Base-by-base conservation (phyloP, 2,797 vertebrate genomes). In the Anabacerthia variegaticeps region DNA sequence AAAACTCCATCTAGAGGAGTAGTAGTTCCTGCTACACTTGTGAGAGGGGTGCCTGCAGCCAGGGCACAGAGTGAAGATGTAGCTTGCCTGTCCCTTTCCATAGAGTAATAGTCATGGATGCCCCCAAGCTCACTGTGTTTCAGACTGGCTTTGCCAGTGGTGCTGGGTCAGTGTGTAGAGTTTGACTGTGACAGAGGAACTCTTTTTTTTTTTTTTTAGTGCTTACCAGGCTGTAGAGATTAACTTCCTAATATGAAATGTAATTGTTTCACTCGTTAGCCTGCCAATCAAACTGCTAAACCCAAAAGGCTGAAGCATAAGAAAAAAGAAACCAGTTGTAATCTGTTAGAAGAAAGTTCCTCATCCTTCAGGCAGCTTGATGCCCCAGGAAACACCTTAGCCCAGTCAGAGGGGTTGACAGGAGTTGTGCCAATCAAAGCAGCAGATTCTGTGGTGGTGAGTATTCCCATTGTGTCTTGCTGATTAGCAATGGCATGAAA, bases 391-490 rank as follows among this genome's bases (percentile, higher is more conserved):
- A 30, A 8, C 13, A 4, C 3, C 4, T 32, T 41, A 22, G 54
- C 41, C 73, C 34, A 1, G 58, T 49, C 91, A 34, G 24, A 16
- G 34, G 52, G n/a, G 7, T 2, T 73, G 71, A 3, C 55, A 39
- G 41, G 69, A 62, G 32, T 34, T 39, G 55, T 74, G 16, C 59
- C 75, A 17, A 24, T 39, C 14, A 46, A 61, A 44, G 8, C 2
- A 7, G 19, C 36, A 46, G 54, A 23, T 61, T 24, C 55, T 81
- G 48, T 28, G 7, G 26, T 52, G 93, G 97, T 98, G 82, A 97
- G 97, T 89, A 26, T 67, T 80, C 46, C 39, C 17, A 1, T 4
- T 48, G 37, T 43, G 36, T 19, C 54, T 17, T 7, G 34, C 27
- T 74, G 22, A 51, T 59, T 20, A 39, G 68, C 26, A 20, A 16